These are phyloP conservation scores for Chiloscyllium punctatum DNA, from an alignment of 2,797 vertebrate species.

Conservation along the genomic window DNA sequence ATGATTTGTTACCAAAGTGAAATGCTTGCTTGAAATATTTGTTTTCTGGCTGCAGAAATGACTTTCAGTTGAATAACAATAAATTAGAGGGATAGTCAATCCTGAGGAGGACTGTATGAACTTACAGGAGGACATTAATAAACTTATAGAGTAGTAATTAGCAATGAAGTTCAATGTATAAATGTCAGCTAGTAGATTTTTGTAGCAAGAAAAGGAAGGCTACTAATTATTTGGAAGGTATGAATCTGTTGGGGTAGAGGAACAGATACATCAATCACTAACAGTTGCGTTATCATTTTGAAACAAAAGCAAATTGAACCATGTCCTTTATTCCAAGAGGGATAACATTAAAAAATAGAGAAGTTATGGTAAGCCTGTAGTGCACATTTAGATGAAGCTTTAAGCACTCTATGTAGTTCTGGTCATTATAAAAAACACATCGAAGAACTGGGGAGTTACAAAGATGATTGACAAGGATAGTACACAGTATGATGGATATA, in stretches of 20 bases:
- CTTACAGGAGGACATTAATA: background rate
- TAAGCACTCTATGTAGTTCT: too few relatives aligned
- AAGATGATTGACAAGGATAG: too few relatives aligned
- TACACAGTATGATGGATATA: too few relatives aligned
- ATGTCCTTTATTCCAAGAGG: background rate
- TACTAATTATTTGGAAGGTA: too few relatives aligned
- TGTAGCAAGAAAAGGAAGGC: background rate
- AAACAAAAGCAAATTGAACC: background rate
- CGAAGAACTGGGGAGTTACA: too few relatives aligned
- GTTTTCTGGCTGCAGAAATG: slow-evolving; percentile 35
- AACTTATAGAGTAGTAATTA: background rate
- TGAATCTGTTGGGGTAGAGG: background rate
- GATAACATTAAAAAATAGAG: background rate
- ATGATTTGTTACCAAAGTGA: slow-evolving; percentile 38
- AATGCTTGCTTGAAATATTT: slow-evolving; percentile 40
- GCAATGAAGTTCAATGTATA: background rate
- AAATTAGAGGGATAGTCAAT: background rate
- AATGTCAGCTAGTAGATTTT: background rate
- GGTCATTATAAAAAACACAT: too few relatives aligned
- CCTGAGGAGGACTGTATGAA: too few relatives aligned
- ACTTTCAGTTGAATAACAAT: background rate
- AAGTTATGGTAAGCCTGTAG: background rate
- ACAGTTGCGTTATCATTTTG: background rate
- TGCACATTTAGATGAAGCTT: background rate
- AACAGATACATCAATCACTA: background rate